Base-by-base conservation (phyloP, 2,797 vertebrate species). In the Acanthurus lineatus region DNA sequence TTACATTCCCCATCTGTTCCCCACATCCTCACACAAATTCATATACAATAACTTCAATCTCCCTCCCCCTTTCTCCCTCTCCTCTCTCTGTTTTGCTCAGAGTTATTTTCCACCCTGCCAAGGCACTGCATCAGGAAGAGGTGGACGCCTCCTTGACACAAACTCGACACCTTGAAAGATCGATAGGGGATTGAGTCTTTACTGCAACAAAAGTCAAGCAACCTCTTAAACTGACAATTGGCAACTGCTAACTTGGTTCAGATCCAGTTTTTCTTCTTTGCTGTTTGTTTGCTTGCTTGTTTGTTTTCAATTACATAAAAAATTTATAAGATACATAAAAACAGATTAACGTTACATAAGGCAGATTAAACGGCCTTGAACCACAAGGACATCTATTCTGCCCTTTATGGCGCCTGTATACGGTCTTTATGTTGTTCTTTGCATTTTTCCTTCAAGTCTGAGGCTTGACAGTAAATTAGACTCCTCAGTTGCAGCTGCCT, bases 101-200 rank as follows among this genome's bases (percentile, higher is more conserved):
- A 84, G 16, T 22, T 69, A 63, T 65, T 81, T 48, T 71, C 64
- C 82, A n/a, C 2, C 25, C 28, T 54, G 63, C 65, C 40, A 45
- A 82, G 68, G 32, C 84, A 84, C 82, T 88, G 83, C 89, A 89
- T 90, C 83, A 88, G 86, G 76, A 88, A 77, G 60, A 8, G 69
- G 63, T 76, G 79, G 73, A 72, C 82, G 49, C 71, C 83, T 81
- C 71, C 22, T 76, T 93, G 90, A 91, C 86, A 90, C 85, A 82
- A 90, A 83, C 75, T 52, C 86, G 81, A 89, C 88, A 88, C 84
- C 69, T 58, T 63, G 25, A 35, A 42, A 64, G 85, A 90, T 93
- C 90, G 82, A 91, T 92, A 86, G 38, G 42, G 63, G 78, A 90
- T 92, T 93, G 86, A 90, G 91, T 91, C 85, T 86, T 92, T 83